Evolutionary conservation across 2,113 vertebrate species (phyloP), one percentile per base, ranked within the genome.

Genomic region (Ceyx margarethae): DNA sequence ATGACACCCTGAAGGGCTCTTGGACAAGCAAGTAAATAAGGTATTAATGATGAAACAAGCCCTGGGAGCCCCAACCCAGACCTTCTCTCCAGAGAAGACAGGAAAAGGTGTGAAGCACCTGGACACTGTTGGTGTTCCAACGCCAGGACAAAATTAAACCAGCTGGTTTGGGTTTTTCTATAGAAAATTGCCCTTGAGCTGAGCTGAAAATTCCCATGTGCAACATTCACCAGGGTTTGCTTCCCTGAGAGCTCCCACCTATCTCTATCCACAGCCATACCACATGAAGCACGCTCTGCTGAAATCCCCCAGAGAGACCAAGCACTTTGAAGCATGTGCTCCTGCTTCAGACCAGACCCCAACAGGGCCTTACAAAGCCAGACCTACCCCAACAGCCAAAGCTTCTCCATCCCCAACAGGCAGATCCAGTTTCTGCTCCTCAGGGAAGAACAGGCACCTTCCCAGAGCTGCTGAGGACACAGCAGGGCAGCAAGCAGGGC

Each of bases 151-250:
- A 69, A 76, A 50, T 18, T 50, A 69, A 92, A 50, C 33, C 31
- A 81, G 21, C 28, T 37, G 17, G 33, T 72, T 76, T 33, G 43
- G 26, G 12, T 15, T 86, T 76, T 50, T 71, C 33, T 51, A 85
- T 8, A 13, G 66, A 87, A 68, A 92, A 84, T 1, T 8, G 6
- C 0, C 0, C 17, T 48, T 3, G 1, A 62, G n/a, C 50, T 46
- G 29, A 31, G 37, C 58, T 91, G 28, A 89, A 64, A 78, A 54
- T 26, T 54, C 28, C 71, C 11, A 9, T 0, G 11, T 2, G 21
- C 16, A 68, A 46, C 0, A 0, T 0, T 2, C 43, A 16, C 35
- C 29, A n/a, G 22, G 0, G 0, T 19, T 6, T 71, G 56, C 48
- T 23, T 54, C 76, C 37, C 10, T 12, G 10, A 13, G 29, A 78